phyloP scores from a whole-genome alignment of 1,140 invertebrate genomes.

The Bombus pascuorum region DNA sequence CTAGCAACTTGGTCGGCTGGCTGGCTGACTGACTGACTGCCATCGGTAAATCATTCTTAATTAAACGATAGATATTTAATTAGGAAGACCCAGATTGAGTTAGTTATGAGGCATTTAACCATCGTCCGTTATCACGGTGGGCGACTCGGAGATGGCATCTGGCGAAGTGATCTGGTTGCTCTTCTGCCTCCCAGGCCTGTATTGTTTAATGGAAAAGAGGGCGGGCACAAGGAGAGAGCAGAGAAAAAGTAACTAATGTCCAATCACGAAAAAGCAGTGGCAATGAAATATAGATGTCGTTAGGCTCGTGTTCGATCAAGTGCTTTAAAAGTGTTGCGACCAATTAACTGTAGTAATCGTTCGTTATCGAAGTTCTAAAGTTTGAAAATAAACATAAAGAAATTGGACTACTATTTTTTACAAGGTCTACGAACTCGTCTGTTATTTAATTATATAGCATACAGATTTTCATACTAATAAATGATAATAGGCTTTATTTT shows the following conservation, averaged over 20 bases:
- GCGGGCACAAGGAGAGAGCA: not conserved
- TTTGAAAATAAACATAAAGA: too few relatives aligned
- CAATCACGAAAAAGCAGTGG: constrained; percentile 2
- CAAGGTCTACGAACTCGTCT: too few relatives aligned
- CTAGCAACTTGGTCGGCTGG: constrained; percentile 45
- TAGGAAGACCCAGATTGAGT: constrained; percentile 74
- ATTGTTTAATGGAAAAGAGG: constrained; percentile 42
- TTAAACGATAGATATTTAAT: constrained; percentile 81
- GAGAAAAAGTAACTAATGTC: constrained; percentile 27
- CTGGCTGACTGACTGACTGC: constrained; percentile 56
- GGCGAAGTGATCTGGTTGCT: constrained; percentile 68
- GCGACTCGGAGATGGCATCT: constrained; percentile 72
- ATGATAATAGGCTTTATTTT: too few relatives aligned
- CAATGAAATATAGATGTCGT: not conserved
- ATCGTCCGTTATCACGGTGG: constrained; percentile 71
- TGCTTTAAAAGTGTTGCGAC: not conserved
- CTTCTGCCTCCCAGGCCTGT: constrained; percentile 50
- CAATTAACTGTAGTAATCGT: too few relatives aligned
- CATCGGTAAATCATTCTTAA: constrained; percentile 80
- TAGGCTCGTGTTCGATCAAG: not conserved
- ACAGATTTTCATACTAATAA: too few relatives aligned
- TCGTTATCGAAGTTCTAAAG: too few relatives aligned
- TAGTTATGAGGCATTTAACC: constrained; percentile 77
- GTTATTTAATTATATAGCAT: too few relatives aligned
- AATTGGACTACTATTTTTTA: too few relatives aligned